These are phyloP conservation scores for Equus quagga DNA, from an alignment of 2,113 vertebrate species.

Conservation along the genomic window DNA sequence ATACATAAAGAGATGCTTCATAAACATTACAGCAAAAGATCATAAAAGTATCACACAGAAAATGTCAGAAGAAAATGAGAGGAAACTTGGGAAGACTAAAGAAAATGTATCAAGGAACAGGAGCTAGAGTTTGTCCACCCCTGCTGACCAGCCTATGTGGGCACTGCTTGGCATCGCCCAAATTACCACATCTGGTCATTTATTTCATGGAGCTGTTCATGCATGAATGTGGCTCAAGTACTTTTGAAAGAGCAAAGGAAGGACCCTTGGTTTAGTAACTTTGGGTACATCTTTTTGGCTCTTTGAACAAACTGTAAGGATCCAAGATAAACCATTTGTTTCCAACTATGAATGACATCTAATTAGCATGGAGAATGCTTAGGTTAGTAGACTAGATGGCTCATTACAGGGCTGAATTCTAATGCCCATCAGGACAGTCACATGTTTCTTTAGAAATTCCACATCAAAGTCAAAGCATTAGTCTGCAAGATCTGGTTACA, in stretches of 20 bases:
- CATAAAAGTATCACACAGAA: constrained; percentile 53
- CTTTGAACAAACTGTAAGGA: constrained; percentile 62
- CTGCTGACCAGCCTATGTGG: background rate
- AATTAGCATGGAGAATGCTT: background rate
- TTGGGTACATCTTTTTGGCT: background rate
- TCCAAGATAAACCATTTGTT: constrained; percentile 47
- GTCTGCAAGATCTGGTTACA: constrained; percentile 85
- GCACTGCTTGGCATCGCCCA: background rate
- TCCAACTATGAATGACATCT: constrained; percentile 33
- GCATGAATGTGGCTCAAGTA: background rate
- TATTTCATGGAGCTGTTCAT: background rate
- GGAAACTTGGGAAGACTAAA: constrained; percentile 33
- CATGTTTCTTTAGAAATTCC: constrained; percentile 71
- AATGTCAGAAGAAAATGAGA: constrained; percentile 54
- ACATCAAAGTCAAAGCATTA: constrained; percentile 84
- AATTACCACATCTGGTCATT: background rate
- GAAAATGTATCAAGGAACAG: background rate
- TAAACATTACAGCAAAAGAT: constrained; percentile 69
- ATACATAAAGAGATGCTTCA: constrained; percentile 72
- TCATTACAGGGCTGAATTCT: constrained; percentile 57
- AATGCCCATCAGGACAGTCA: constrained; percentile 60
- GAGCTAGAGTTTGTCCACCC: background rate
- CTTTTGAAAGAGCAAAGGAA: constrained; percentile 24
- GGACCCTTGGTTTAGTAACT: background rate
- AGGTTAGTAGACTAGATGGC: constrained; percentile 66